Base-by-base conservation (phyloP, 2,888 invertebrate genomes). In the Ephialtes manifestator region DNA sequence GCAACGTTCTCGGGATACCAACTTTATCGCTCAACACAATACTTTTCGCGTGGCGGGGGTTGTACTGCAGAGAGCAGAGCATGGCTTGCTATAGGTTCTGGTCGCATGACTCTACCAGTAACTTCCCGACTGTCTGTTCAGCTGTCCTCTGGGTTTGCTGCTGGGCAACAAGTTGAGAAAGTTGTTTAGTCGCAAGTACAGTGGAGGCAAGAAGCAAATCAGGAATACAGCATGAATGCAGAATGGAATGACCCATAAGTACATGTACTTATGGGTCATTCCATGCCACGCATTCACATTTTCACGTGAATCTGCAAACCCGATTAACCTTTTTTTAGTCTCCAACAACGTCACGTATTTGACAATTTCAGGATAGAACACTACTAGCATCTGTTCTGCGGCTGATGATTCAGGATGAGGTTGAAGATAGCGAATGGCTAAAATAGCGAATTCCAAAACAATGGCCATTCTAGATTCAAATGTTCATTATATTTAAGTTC, bases 101-200 rank as follows among this genome's bases (percentile, higher is more conserved):
- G 77, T 77, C 65, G 39, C 53, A 43, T 18, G 39, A 67, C 48
- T 72, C 31, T 35, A 67, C 65, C 65, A 43, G 68, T 35, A 77
- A 58, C 72, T 65, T 48, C 48, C 63, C 55, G 70, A 48, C 72
- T 58, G 39, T 72, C 55, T 31, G 58, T 84, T 77, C 76, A 68
- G 31, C 71, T 39, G 24, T 67, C 48, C 46, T 60, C 51, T 24
- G 15, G 72, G 48, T 75, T 5, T 67, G 58, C 63, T 77, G 75
- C 74, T 51, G 84, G 90, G 90, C 91, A 90, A 91, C 90, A 90
- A 91, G 91, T 91, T 90, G 88, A 77, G 86, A 90, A 90, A 91
- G 90, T 90, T 91, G 88, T 90, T 90, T 86, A 86, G 88, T 87
- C 85, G 81, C 53, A 72, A 71, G 58, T 71, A 46, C 58, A 71